Base-by-base conservation (phyloP, 2,113 vertebrate genomes). In the Erythrolamprus reginae region DNA sequence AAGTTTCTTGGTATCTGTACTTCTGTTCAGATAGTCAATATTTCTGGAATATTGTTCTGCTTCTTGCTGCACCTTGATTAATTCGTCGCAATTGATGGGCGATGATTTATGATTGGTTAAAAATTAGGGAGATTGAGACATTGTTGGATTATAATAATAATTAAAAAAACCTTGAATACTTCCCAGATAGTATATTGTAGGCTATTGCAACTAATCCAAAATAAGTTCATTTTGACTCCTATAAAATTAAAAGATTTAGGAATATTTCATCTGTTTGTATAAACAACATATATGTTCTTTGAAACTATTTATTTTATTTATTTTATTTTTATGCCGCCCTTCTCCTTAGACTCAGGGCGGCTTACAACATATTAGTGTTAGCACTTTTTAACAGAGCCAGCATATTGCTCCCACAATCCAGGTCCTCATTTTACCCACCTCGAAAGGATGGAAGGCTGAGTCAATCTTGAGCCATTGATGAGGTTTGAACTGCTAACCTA, bases 1-100 rank as follows among this genome's bases (percentile, higher is more conserved):
- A 95, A 97, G 97, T 91, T 53, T 51, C 83, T 84, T 84, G 5
- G 13, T 50, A n/a, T 50, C 83, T 84, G 13, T 84, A 33, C 70
- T 77, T 77, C 33, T 77, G 33, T 77, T 77, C 65, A 77, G 17
- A 77, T 38, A 38, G 33, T 77, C 6, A 77, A 19, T 77, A 77
- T 77, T 38, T 77, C 6, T 77, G 21, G 6, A 38, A 8, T 77
- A 33, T 65, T 58, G 58, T 65, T 77, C 17, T 77, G 15, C 65
- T 77, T 38, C 65, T 77, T 77, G 17, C 65, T 21, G 38, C 38
- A 15, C 33, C 65, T 77, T 38, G 33, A 38, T 77, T 77, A 38
- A 77, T 77, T 38, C n/a, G 21, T 38, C 8, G 17, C 38, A 77
- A 77, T 77, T 19, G 33, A 77, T 77, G 38, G 65, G 33, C 6